Evolutionary conservation across 2,113 vertebrate species (phyloP), one percentile per base, ranked within the genome.

Genomic region (Acanthochromis polyacanthus): DNA sequence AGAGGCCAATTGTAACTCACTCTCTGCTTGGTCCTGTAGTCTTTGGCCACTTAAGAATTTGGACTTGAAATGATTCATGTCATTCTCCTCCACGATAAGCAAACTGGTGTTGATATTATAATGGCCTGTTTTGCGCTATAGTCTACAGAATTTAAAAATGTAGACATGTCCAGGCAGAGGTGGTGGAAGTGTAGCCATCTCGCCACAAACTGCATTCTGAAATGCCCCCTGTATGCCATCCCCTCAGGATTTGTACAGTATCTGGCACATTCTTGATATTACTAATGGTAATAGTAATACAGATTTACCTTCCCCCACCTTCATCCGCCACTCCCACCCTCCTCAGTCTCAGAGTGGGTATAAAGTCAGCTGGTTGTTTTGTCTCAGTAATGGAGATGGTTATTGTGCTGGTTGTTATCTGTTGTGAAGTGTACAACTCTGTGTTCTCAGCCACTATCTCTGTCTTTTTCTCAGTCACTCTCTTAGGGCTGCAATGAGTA

Each of bases 241-340:
- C 73, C 88, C 79, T 96, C 91, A 95, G 95, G 95, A 95, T 95
- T 92, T 96, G 92, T 83, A 94, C 94, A 94, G 92, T 94, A 86
- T 93, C 94, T 96, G 94, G 91, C 90, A 93, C 91, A 87, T 70
- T 80, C 10, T 90, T 93, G 88, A 92, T 90, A 68, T 93, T 93
- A 94, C 90, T 94, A 93, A 89, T 89, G 92, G 90, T 36, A 36
- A 36, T 9, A 36, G 32, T 10, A 36, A 9, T 36, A 9, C 91
- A 61, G 38, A 64, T 80, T 69, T 63, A 72, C 65, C 45, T n/a
- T 17, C 48, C 51, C 23, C 17, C 52, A 64, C 32, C 43, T 8
- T 59, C 78, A 75, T 82, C 71, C 28, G 32, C 30, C 70, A 75
- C 51, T 69, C 58, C 16, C 28, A 25, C 56, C 48, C 48, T 62